Percentiles rank a stretch among this genome's conserved stretches.
These are phyloP conservation scores for Cinclus cinclus DNA, from an alignment of 2,113 vertebrate species.

Conservation along the genomic window DNA sequence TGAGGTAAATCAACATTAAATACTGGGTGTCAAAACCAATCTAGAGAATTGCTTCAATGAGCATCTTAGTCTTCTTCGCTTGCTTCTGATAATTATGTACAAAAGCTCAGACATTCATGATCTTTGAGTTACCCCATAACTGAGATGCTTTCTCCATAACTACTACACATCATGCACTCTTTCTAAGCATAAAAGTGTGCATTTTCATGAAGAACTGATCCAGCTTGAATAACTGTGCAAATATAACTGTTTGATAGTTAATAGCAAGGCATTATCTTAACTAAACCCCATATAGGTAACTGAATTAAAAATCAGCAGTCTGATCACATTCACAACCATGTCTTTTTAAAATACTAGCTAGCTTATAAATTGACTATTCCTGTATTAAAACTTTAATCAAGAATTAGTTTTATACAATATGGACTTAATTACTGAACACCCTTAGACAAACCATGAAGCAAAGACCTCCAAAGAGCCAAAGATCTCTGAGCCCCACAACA, in stretches of 20 bases:
- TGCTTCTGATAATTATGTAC: neutral
- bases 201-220: neutral
- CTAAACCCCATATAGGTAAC: neutral
- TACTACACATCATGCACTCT: neutral
- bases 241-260: neutral
- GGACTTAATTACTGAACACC: neutral
- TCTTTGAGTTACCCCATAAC: neutral
- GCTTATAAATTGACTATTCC: neutral
- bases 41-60: neutral
- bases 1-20: neutral
- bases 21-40: neutral
- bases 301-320: conserved; percentile 12
- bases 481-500: neutral
- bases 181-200: neutral
- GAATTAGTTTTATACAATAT: neutral
- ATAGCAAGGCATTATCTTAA: neutral
- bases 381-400: conserved; percentile 21
- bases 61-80: neutral
- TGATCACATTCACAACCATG: neutral
- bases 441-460: neutral
- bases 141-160: neutral
- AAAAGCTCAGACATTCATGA: neutral
- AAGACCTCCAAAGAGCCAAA: neutral
- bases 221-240: neutral
- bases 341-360: neutral